phyloP scores from a whole-genome alignment of 1,140 invertebrate species.

The Drosophila equinoxialis region DNA sequence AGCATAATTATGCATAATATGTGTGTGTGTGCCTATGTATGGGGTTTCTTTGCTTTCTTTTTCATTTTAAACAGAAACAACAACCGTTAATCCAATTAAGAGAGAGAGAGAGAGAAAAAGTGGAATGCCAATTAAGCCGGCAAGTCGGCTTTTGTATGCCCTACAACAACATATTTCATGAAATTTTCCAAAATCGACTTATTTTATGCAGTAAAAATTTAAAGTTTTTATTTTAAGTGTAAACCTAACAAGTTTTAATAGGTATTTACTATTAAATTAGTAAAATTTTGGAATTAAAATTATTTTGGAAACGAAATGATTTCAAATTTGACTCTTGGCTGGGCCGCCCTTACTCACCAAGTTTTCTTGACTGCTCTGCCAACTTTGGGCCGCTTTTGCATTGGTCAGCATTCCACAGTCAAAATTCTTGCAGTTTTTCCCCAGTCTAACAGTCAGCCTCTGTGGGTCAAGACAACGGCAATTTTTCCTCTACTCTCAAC shows the following conservation, averaged over 20 bases:
- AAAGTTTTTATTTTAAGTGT: no score
- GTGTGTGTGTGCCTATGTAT: slow-evolving; percentile 41
- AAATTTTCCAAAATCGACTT: no score
- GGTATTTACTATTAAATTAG: no score
- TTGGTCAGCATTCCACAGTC: slow-evolving; percentile 4
- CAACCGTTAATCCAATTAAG: slow-evolving; percentile 77
- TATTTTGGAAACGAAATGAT: background rate
- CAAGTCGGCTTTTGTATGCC: slow-evolving; percentile 40
- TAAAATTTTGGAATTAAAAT: no score
- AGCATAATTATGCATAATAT: background rate
- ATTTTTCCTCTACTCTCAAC: background rate
- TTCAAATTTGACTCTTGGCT: background rate
- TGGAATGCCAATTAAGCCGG: slow-evolving; percentile 8
- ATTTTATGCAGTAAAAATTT: no score
- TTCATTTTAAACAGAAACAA: slow-evolving; percentile 49
- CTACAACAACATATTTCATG: slow-evolving; percentile 20
- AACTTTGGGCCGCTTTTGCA: background rate
- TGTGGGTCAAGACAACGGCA: background rate
- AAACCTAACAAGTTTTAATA: no score
- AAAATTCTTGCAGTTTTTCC: background rate
- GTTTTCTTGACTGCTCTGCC: background rate
- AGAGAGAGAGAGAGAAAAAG: slow-evolving; percentile 39
- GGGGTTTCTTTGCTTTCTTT: slow-evolving; percentile 54
- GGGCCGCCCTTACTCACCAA: background rate
- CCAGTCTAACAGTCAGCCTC: background rate